These are phyloP conservation scores for Lumbricus terrestris DNA, from an alignment of 2,888 invertebrate genomes.

Conservation along the genomic window DNA sequence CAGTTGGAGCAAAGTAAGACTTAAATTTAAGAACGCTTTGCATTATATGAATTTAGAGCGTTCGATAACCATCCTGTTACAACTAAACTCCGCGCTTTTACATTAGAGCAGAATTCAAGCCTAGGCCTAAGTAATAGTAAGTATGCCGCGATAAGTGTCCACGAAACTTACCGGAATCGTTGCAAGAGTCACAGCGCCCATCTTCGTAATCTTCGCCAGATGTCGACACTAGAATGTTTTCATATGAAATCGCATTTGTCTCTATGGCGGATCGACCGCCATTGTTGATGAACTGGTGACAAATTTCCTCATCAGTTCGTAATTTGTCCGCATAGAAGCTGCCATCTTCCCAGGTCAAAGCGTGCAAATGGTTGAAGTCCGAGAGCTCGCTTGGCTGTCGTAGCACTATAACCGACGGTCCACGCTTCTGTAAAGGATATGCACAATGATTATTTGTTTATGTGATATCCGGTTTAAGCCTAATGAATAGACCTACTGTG, in stretches of 20 bases:
- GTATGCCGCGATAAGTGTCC: no score
- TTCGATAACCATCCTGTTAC: background rate
- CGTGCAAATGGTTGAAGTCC: constrained; percentile 10
- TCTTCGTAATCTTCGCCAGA: background rate
- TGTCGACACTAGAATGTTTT: background rate
- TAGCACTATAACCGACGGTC: constrained; percentile 5
- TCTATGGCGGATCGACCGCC: background rate
- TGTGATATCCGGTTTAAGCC: background rate
- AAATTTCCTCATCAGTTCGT: background rate
- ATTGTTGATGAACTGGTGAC: background rate
- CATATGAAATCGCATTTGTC: background rate
- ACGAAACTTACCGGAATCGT: background rate
- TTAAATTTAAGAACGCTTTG: no score
- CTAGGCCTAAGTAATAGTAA: no score
- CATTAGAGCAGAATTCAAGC: background rate
- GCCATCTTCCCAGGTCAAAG: background rate
- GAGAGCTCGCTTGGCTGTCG: background rate
- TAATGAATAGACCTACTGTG: background rate
- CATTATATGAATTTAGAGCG: no score
- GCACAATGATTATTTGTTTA: background rate
- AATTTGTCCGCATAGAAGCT: background rate
- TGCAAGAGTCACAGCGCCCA: background rate
- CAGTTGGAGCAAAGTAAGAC: no score
- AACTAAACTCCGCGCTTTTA: background rate
- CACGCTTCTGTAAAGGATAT: background rate